A percentile compares a stretch with the other conserved stretches of the same genome.
Evolutionary conservation across 1,140 invertebrate genomes (phyloP).

Genomic region (Aradophagus sp.): DNA sequence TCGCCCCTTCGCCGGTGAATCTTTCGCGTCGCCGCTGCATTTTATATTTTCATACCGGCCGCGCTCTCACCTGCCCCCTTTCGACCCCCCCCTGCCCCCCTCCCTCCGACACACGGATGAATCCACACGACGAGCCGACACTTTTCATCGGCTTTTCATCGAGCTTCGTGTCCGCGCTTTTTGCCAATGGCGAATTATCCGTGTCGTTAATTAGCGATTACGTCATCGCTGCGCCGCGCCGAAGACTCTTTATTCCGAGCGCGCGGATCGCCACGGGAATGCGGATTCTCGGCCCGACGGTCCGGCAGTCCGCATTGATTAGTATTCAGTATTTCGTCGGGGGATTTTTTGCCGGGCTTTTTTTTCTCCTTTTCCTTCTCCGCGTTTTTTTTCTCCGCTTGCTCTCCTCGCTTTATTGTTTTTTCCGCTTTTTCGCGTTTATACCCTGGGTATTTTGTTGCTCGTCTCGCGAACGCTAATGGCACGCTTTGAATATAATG

Average conservation of each 20-base stretch:
- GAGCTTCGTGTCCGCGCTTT: conserved; percentile 2
- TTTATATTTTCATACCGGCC: too few relatives aligned
- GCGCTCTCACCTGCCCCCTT: too few relatives aligned
- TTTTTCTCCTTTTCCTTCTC: conserved; percentile 1
- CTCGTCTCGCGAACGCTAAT: neutral
- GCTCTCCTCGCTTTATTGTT: neutral
- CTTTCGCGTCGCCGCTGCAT: too few relatives aligned
- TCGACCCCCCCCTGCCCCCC: too few relatives aligned
- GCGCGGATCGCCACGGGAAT: conserved; percentile 8
- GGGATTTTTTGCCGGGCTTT: neutral
- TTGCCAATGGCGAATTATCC: conserved; percentile 22
- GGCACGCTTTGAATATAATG: too few relatives aligned
- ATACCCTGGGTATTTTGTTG: too few relatives aligned
- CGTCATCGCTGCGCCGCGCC: conserved; percentile 18
- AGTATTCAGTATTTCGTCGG: conserved; percentile 9
- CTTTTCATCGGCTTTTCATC: conserved; percentile 18
- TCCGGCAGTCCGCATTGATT: conserved; percentile 16
- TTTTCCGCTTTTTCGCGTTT: too few relatives aligned
- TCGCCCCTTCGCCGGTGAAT: too few relatives aligned
- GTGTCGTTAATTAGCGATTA: conserved; percentile 37
- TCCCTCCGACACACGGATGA: conserved; percentile 3
- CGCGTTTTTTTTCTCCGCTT: neutral
- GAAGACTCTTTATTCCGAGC: neutral
- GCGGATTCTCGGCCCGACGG: conserved; percentile 17
- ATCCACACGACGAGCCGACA: conserved; percentile 12